These are phyloP conservation scores for Zonotrichia leucophrys DNA, from an alignment of 2,113 vertebrate species.

Conservation along the genomic window DNA sequence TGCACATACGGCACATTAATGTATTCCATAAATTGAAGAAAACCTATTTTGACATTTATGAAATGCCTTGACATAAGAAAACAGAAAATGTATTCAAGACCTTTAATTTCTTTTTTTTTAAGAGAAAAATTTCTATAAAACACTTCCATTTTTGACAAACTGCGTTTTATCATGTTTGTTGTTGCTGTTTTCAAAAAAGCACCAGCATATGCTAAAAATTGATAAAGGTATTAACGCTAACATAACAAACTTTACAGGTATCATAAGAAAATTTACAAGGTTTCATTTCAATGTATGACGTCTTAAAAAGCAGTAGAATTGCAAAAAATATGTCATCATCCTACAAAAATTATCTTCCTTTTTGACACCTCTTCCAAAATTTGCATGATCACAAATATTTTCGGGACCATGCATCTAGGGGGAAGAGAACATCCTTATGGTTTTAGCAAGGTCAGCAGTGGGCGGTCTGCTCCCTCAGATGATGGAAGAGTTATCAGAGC, in stretches of 20 bases:
- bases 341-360: background rate
- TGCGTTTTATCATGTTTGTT: background rate
- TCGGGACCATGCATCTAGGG: accelerated
- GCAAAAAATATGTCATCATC: background rate
- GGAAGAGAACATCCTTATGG: background rate
- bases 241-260: background rate
- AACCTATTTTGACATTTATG: background rate
- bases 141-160: background rate
- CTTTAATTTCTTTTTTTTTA: background rate
- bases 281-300: background rate
- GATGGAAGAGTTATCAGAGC: background rate
- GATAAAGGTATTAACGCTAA: background rate
- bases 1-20: background rate
- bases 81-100: background rate
- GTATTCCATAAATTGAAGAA: background rate
- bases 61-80: background rate
- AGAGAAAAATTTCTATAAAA: background rate
- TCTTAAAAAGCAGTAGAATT: background rate
- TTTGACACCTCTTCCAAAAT: background rate
- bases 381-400: background rate
- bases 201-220: accelerated
- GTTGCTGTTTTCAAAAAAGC: background rate
- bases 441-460: background rate
- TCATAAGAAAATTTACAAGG: background rate
- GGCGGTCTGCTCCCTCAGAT: background rate